Evolutionary conservation across 2,113 vertebrate genomes (phyloP), one percentile per base, ranked within the genome.

Genomic region (Callospermophilus lateralis): DNA sequence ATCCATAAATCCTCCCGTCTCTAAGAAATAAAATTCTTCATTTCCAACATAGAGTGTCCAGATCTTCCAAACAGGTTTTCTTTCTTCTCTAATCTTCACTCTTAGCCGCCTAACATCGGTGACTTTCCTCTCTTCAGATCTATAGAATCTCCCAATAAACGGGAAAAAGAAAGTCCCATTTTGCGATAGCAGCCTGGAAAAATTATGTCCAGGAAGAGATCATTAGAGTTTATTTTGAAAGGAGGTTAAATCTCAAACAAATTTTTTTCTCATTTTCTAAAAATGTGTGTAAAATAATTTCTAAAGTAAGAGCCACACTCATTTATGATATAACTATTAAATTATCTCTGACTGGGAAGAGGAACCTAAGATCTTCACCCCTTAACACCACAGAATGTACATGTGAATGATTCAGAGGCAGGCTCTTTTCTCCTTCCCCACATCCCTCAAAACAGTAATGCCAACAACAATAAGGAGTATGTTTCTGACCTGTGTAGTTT

Each of bases 1-100:
- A 96, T 95, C 78, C 68, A 68, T 94, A 97, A 96, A 93, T 94
- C 81, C 55, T 95, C 68, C 17, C 26, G 37, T 94, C 65, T 95
- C 45, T 39, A 76, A 97, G 89, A 94, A 97, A 79, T 39, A 86
- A 85, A 90, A 93, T 79, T 67, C 63, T 90, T 89, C 74, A 53
- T 95, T 86, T 97, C 89, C 89, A 51, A 95, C 93, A 85, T 58
- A 63, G 34, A 63, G 39, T 20, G 72, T 8, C 15, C 58, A 73
- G 53, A 78, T 86, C 83, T 93, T 78, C 89, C 26, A 58, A 95
- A 96, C 61, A 84, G 78, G 24, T 48, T 83, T 61, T 83, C 73
- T 86, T 92, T 92, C 77, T 90, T 90, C 86, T 76, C 87, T 65
- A 84, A 22, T 53, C 34, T 85, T 84, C 72, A 24, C n/a, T 72